Percentiles rank a stretch among this genome's conserved stretches.
Evolutionary conservation across 92 coral and sea anemone species (phyloP).

Genomic region (Siderastrea radians): DNA sequence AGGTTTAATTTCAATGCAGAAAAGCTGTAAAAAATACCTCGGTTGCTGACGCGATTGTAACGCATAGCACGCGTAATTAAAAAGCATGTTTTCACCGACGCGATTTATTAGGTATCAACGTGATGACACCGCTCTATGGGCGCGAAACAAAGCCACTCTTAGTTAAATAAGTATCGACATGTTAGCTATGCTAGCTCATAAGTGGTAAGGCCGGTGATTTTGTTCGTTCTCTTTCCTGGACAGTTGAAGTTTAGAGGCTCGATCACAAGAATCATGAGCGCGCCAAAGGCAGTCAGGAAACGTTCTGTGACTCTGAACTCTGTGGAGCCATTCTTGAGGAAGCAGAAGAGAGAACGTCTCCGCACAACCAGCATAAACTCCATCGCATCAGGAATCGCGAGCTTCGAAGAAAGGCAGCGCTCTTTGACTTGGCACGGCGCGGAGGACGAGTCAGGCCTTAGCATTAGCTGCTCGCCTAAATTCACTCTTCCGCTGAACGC

Average conservation of each 20-base stretch:
- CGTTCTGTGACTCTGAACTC: slow-evolving; percentile 84
- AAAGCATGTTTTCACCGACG: not conserved
- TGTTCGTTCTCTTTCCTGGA: not conserved
- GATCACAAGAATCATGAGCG: slow-evolving; percentile 38
- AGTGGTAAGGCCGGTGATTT: not conserved
- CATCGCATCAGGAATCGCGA: slow-evolving; percentile 89
- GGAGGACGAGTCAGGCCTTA: slow-evolving; percentile 47
- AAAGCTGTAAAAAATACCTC: slow-evolving; percentile 33
- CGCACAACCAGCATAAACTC: slow-evolving; percentile 88
- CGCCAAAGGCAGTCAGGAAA: slow-evolving; percentile 54
- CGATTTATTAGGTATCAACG: not conserved
- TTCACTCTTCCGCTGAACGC: slow-evolving; percentile 9
- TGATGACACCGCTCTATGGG: not conserved
- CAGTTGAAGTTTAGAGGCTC: not conserved
- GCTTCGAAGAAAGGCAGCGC: slow-evolving; percentile 72
- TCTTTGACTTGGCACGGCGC: slow-evolving; percentile 97
- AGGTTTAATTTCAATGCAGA: slow-evolving; percentile 8
- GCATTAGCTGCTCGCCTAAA: slow-evolving; percentile 15
- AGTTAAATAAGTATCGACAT: not conserved
- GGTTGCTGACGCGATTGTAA: slow-evolving; percentile 19
- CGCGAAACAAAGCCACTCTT: slow-evolving; percentile 11
- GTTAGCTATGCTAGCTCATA: not conserved
- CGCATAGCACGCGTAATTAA: slow-evolving; percentile 6
- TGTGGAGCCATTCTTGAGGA: slow-evolving; percentile 73
- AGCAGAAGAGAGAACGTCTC: slow-evolving; percentile 63